Base-by-base conservation (phyloP, 2,888 invertebrate species). In the Pecten maximus region DNA sequence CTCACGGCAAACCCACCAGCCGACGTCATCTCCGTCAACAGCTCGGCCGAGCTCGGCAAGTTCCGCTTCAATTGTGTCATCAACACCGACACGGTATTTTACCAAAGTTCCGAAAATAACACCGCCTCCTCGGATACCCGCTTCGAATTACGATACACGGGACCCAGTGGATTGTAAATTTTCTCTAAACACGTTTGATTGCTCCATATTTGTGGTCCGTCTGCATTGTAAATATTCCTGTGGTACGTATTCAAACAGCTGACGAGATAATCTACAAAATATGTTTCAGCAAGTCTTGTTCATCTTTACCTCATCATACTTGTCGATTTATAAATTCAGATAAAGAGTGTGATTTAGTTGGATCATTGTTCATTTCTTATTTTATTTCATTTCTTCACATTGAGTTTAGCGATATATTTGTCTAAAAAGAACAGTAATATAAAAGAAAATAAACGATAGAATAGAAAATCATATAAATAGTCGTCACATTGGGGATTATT, bases 171-270 rank as follows among this genome's bases (percentile, higher is more conserved):
- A 91, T 40, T 91, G 91, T 54, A 91, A 88, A 40, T 50, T 89
- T 87, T 54, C 91, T 23, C 90, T 91, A 1, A 74, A 54, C 23
- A 86, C 50, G 10, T 86, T 60, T 40, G 10, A 44, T 35, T 91
- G 91, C 40, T 89, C 28, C 39, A 44, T 89, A 2, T n/a, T 54
- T n/a, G 35, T 91, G 28, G 60, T 91, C 10, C 50, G 74, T 50
- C 89, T 19, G 40, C 91, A 91, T 44, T 91, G 91, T 88, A 88
- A 40, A 87, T 91, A 39, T 89, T 91, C 91, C 8, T 91, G 91
- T 87, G 44, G 88, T 87, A 89, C 28, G 87, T 89, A 89, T 15
- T 23, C 74, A 74, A 35, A 8, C 50, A 16, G 16, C 16, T 50
- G 2, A 54, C 23, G 2, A 23, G 6, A 54, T n/a, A n/a, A n/a